Evolutionary conservation across 2,888 invertebrate species (phyloP).

Genomic region (Xanthorhoe designata): DNA sequence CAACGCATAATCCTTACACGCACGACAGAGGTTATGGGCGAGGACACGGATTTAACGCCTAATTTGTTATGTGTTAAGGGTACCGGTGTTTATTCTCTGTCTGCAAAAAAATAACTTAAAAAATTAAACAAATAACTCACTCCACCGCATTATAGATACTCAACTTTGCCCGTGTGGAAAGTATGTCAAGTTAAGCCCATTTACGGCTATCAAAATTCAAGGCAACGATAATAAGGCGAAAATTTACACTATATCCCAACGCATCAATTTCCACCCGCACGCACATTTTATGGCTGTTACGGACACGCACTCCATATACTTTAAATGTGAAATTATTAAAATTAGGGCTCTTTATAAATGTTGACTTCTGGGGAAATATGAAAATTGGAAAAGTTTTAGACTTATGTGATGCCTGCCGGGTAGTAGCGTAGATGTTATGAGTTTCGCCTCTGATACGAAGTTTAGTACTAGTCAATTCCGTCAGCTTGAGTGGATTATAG

Average conservation of each 20-base stretch:
- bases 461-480: constrained; percentile 18
- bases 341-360: constrained; percentile 67
- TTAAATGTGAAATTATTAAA: constrained; percentile 73
- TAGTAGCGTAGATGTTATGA: constrained; percentile 48
- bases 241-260: constrained; percentile 72
- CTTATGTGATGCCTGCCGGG: constrained; percentile 49
- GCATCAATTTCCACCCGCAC: constrained; percentile 71
- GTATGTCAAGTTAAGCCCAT: constrained; percentile 57
- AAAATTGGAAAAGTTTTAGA: constrained; percentile 68
- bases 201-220: constrained; percentile 64
- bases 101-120: constrained; percentile 30
- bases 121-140: constrained; percentile 31
- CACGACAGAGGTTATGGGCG: constrained; percentile 41
- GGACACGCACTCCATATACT: constrained; percentile 71
- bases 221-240: constrained; percentile 70
- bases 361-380: constrained; percentile 62
- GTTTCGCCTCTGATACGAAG: constrained; percentile 19
- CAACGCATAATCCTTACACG: constrained; percentile 39
- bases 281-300: constrained; percentile 71
- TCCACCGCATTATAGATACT: constrained; percentile 31
- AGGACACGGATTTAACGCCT: constrained; percentile 44
- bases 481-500: constrained; percentile 25
- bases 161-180: constrained; percentile 48
- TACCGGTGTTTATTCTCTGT: constrained; percentile 37
- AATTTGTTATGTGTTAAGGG: constrained; percentile 37